Evolutionary conservation across 2,113 vertebrate genomes (phyloP).

Genomic region (Brachypodius melanocephalos): DNA sequence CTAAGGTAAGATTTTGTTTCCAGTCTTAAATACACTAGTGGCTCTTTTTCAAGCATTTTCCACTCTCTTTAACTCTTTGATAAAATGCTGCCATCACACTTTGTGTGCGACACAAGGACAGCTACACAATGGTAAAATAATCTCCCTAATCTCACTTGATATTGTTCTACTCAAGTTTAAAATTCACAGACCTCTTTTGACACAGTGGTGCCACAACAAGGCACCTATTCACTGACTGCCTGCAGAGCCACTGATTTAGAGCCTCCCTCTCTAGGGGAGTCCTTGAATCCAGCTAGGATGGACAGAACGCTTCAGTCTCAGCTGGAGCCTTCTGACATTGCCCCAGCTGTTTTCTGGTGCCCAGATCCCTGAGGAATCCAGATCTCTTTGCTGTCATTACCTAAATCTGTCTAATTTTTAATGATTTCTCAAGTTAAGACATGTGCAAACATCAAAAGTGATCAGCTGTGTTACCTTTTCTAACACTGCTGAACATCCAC

Average conservation of each 20-base stretch:
- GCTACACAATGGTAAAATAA: background rate
- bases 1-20: background rate
- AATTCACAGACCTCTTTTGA: background rate
- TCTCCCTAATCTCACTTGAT: background rate
- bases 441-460: background rate
- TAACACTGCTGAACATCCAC: background rate
- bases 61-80: background rate
- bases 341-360: background rate
- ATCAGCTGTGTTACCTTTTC: background rate
- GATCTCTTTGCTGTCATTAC: background rate
- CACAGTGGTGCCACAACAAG: background rate
- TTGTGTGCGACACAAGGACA: background rate
- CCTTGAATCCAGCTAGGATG: background rate
- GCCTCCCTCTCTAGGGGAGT: background rate
- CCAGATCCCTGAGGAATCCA: background rate
- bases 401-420: background rate
- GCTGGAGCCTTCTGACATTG: background rate
- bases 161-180: background rate
- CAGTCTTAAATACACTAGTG: background rate
- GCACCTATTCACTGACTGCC: background rate
- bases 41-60: background rate
- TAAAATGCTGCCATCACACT: background rate
- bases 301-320: background rate
- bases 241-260: background rate
- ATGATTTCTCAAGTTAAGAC: background rate